phyloP scores from a whole-genome alignment of 2,113 vertebrate genomes.

The Pipa parva region DNA sequence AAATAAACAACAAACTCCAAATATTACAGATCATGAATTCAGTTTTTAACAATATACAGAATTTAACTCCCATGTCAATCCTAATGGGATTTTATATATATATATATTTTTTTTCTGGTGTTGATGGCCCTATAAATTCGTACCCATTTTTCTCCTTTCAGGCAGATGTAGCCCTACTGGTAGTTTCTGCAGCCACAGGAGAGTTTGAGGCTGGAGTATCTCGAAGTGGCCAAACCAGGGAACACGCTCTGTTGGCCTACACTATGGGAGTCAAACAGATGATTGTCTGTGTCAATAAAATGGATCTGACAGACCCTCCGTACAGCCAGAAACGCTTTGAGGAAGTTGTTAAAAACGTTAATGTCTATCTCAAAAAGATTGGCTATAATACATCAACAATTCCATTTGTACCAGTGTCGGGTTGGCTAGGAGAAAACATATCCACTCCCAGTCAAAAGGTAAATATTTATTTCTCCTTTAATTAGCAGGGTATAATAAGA shows the following conservation, averaged over 20 bases:
- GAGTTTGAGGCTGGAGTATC: constrained; percentile 70
- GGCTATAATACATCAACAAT: constrained; percentile 60
- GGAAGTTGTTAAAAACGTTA: constrained; percentile 64
- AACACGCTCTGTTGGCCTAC: constrained; percentile 68
- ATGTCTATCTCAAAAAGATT: constrained; percentile 67
- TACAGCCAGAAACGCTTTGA: constrained; percentile 68
- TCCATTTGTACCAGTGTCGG: constrained; percentile 67
- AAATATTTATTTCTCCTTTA: background rate
- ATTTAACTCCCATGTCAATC: no score
- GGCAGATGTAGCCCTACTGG: constrained; percentile 67
- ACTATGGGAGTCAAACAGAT: constrained; percentile 73
- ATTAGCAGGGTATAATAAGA: no score
- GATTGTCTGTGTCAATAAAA: constrained; percentile 74
- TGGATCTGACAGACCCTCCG: constrained; percentile 68
- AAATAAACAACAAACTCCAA: no score
- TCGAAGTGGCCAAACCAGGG: constrained; percentile 67
- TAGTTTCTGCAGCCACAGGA: constrained; percentile 66
- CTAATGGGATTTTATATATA: no score
- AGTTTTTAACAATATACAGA: no score
- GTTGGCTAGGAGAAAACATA: constrained; percentile 74
- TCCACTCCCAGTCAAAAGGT: constrained; percentile 65
- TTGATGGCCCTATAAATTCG: background rate
- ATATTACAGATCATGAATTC: no score
- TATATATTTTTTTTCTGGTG: no score
- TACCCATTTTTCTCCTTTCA: constrained; percentile 22